phyloP scores from a whole-genome alignment of 2,113 vertebrate genomes.

The Lontra canadensis region DNA sequence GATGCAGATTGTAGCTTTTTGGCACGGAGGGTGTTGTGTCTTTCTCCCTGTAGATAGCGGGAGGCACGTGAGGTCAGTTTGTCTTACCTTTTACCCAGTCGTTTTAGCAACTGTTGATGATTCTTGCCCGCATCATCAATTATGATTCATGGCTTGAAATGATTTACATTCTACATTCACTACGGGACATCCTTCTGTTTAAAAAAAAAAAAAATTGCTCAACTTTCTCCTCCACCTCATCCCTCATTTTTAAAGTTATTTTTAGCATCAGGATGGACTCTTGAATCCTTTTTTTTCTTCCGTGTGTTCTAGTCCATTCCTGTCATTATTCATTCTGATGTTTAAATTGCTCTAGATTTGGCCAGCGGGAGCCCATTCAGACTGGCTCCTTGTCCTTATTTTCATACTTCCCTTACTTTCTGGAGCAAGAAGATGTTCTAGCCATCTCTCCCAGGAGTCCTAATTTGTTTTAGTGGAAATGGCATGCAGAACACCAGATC shows the following conservation, averaged over 20 bases:
- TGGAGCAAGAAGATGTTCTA: not conserved
- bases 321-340: not conserved
- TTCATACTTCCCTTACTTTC: not conserved
- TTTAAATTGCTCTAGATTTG: not conserved
- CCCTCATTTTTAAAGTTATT: not conserved
- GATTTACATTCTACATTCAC: not conserved
- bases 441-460: not conserved
- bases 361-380: not conserved
- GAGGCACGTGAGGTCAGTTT: not conserved
- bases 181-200: not conserved
- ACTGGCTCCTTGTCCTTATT: not conserved
- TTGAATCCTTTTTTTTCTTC: not conserved
- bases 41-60: not conserved
- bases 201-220: not conserved
- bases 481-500: not conserved
- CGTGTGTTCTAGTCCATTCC: not conserved
- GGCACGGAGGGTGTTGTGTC: accelerated
- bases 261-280: not conserved
- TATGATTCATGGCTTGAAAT: not conserved
- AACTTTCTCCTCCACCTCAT: not conserved
- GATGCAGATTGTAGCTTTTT: not conserved
- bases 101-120: not conserved
- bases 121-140: not conserved
- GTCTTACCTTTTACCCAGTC: not conserved
- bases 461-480: not conserved